phyloP scores from a whole-genome alignment of 1,140 invertebrate species.

The Apis cerana region DNA sequence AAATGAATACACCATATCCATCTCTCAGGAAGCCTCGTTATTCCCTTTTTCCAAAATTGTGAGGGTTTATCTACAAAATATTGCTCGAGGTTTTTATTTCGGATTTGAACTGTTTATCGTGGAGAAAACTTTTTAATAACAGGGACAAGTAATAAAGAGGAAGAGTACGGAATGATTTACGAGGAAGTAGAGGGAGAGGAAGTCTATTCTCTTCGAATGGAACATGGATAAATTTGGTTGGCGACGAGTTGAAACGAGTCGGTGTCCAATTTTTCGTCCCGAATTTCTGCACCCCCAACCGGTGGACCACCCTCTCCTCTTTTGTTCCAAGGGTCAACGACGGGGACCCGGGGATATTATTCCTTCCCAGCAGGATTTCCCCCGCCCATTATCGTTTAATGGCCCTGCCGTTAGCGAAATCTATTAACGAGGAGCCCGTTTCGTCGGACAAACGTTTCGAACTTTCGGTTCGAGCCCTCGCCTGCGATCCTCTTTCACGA shows the following conservation, averaged over 20 bases:
- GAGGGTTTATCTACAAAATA: no score
- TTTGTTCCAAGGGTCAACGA: neutral
- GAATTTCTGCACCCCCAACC: neutral
- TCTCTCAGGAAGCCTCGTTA: no score
- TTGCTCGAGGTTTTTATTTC: no score
- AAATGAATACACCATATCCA: no score
- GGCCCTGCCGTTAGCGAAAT: slow-evolving; percentile 56
- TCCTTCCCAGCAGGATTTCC: slow-evolving; percentile 52
- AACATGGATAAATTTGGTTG: slow-evolving; percentile 6
- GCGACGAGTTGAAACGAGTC: neutral
- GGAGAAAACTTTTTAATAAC: no score
- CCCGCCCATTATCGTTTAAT: slow-evolving; percentile 56
- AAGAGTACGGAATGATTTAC: no score
- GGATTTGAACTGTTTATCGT: no score
- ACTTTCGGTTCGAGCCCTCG: neutral
- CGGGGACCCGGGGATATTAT: slow-evolving; percentile 28
- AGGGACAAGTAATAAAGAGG: no score
- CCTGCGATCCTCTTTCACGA: neutral
- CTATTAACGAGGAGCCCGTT: slow-evolving; percentile 50
- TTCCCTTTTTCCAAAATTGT: no score
- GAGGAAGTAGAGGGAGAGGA: no score
- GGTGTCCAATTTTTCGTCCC: neutral
- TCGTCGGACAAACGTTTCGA: slow-evolving; percentile 33
- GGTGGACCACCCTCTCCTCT: neutral
- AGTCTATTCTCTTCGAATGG: neutral